These are phyloP conservation scores for Prionace glauca DNA, from an alignment of 2,797 vertebrate species.

Conservation along the genomic window DNA sequence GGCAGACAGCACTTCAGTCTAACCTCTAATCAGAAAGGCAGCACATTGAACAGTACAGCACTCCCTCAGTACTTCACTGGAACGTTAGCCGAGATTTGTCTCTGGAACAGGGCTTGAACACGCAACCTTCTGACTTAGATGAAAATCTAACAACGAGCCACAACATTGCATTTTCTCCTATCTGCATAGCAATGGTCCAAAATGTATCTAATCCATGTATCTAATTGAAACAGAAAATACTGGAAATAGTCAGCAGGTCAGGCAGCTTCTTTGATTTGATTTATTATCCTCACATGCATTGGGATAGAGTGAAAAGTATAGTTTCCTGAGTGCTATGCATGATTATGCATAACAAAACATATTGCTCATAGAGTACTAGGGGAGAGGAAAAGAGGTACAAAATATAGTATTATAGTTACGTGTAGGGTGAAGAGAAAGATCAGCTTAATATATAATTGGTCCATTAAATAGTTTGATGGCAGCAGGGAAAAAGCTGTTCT, in stretches of 20 bases:
- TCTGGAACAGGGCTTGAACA: neutral
- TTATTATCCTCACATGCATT: too few species aligned
- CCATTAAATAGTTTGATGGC: too few species aligned
- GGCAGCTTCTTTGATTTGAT: neutral
- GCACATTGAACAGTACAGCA: too few species aligned
- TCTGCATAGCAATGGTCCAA: neutral
- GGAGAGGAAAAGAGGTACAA: too few species aligned
- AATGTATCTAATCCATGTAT: neutral
- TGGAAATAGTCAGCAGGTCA: neutral
- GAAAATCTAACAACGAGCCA: neutral
- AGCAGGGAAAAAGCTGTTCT: too few species aligned
- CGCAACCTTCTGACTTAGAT: neutral
- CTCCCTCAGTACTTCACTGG: neutral
- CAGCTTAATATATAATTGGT: too few species aligned
- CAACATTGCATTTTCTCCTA: neutral
- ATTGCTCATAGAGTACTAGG: too few species aligned
- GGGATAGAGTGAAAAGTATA: too few species aligned
- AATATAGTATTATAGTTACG: too few species aligned
- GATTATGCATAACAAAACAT: too few species aligned
- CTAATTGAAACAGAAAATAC: neutral
- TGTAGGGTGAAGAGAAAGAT: too few species aligned
- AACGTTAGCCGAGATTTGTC: neutral
- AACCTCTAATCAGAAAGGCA: neutral
- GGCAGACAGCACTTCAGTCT: neutral
- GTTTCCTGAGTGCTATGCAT: too few species aligned